Evolutionary conservation across 2,113 vertebrate species (phyloP), one percentile per base, ranked within the genome.

Genomic region (Osmerus mordax): DNA sequence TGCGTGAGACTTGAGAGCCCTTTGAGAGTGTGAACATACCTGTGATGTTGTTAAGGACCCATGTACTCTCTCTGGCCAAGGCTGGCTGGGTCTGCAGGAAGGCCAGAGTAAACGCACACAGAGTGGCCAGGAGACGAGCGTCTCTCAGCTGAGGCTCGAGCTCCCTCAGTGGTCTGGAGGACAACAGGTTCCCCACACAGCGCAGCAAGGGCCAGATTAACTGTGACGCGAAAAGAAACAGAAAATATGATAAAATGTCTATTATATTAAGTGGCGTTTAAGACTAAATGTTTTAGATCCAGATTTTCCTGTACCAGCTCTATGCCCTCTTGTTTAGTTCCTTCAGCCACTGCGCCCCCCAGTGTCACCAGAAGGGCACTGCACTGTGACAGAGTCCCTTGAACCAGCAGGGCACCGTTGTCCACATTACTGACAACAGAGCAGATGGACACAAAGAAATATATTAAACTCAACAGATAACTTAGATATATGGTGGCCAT

Each of bases 31-130:
- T 8, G 18, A 53, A 51, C 21, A 1, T 4, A 97, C 97, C 96
- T 3, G 97, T 99, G 75, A 99, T 94, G 86, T 99, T 99, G 85
- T 97, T 98, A 70, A 99, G 92, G 66, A 95, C 92, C 96, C 97
- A 99, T 41, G 94, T 87, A 6, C 92, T 87, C 83, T 99, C 97
- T 70, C 92, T 93, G 3, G 91, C 69, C 0, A 99, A 78, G 67
- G 93, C 91, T 0, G 93, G 92, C 61, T 92, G 92, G 53, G 83
- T 87, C 69, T 90, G 90, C 52, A 94, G 74, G 82, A 92, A 95
- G 76, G 81, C 65, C 78, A 94, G 87, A 69, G 94, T 84, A 69
- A 98, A 82, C 12, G 92, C 87, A 90, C 94, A 95, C 74, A 97
- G 84, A 16, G 95, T 91, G 1, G 78, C 67, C 16, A 94, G 81